Percentiles rank a stretch among this genome's conserved stretches.
These are phyloP conservation scores for Galago senegalensis DNA, from an alignment of 2,797 vertebrate genomes.

Conservation along the genomic window DNA sequence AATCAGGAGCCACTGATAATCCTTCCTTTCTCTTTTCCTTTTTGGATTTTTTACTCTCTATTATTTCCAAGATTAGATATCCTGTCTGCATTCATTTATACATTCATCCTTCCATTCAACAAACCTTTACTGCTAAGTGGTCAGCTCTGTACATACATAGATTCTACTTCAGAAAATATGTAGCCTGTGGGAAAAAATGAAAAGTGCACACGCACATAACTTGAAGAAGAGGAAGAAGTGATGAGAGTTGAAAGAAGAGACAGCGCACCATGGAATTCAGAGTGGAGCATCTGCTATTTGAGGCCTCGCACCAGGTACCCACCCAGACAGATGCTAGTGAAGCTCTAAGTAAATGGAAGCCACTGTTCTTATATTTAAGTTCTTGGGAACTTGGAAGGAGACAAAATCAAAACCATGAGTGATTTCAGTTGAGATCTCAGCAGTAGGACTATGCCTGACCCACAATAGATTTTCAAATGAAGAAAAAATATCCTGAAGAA, in stretches of 20 bases:
- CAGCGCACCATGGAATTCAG: accelerated
- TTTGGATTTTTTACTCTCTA: not conserved
- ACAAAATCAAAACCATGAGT: not conserved
- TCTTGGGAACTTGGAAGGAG: not conserved
- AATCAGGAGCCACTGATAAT: slow-evolving; percentile 40
- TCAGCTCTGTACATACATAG: not conserved
- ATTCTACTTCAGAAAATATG: not conserved
- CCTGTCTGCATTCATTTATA: not conserved
- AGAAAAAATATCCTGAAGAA: not conserved
- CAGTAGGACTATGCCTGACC: not conserved
- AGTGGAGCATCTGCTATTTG: not conserved
- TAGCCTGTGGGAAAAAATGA: not conserved
- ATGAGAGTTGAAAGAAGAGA: not conserved
- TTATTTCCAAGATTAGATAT: slow-evolving; percentile 4
- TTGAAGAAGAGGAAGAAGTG: not conserved
- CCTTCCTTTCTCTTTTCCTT: not conserved
- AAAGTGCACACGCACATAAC: not conserved
- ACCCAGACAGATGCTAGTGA: not conserved
- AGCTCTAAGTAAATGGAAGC: not conserved
- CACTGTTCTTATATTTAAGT: not conserved
- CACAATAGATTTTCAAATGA: not conserved
- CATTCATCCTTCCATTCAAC: not conserved
- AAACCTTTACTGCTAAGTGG: not conserved
- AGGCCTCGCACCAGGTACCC: too few species aligned
- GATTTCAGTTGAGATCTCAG: not conserved